Conservation (phyloP, 1,140 invertebrate genomes). For the Prorops nasuta region DNA sequence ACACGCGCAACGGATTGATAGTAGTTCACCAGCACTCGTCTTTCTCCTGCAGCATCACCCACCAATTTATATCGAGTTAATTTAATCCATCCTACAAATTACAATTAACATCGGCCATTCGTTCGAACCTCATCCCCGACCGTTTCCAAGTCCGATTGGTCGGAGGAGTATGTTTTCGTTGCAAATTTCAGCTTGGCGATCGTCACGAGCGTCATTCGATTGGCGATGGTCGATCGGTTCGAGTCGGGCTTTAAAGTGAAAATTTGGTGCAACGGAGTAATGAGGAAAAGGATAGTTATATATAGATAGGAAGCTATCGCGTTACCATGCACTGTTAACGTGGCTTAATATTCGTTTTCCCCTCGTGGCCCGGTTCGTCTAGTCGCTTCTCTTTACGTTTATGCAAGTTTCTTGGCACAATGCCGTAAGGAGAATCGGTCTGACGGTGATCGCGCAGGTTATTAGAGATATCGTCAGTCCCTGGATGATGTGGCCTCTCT, state of each 20-base stretch:
- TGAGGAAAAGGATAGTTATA: too few relatives aligned
- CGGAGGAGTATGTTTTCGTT: background rate
- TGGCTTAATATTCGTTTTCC: too few relatives aligned
- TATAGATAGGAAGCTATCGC: too few relatives aligned
- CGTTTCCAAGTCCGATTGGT: background rate
- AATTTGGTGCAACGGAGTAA: too few relatives aligned
- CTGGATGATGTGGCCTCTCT: constrained; percentile 10
- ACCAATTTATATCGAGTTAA: constrained; percentile 27
- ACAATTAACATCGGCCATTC: constrained; percentile 15
- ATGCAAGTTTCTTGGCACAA: constrained; percentile 15
- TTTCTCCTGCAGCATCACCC: too few relatives aligned
- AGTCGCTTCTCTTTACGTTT: too few relatives aligned
- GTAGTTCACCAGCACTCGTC: background rate
- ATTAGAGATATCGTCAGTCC: constrained; percentile 27
- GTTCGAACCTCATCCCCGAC: background rate
- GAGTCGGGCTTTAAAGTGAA: too few relatives aligned
- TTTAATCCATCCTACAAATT: constrained; percentile 30
- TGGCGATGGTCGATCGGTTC: too few relatives aligned
- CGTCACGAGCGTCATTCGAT: too few relatives aligned
- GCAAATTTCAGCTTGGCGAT: background rate
- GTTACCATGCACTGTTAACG: too few relatives aligned
- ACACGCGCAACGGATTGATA: background rate
- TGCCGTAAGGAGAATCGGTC: background rate
- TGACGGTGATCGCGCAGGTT: constrained; percentile 18
- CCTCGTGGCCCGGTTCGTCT: too few relatives aligned